Conservation (phyloP, 2,888 invertebrate species). For the Hypsopygia costalis region DNA sequence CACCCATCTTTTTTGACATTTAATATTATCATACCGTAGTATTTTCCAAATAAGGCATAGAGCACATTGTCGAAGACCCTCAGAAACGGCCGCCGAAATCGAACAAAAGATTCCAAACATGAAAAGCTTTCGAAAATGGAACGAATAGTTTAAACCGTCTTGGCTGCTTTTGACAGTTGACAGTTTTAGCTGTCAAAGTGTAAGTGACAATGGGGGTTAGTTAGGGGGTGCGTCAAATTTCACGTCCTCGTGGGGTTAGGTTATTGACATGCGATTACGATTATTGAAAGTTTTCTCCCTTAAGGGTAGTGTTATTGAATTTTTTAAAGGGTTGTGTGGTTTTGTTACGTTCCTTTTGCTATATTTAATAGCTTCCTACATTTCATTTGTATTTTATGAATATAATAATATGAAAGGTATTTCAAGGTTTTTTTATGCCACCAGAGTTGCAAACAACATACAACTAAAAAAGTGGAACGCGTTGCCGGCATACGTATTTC, state of each 20-base stretch:
- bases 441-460: no score
- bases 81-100: conserved; percentile 36
- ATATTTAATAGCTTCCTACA: background rate
- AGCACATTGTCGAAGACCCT: conserved; percentile 26
- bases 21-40: no score
- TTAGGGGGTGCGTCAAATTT: conserved; percentile 70
- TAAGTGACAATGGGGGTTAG: conserved; percentile 65
- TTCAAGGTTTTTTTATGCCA: no score
- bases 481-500: no score
- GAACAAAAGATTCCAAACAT: conserved; percentile 60
- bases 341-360: conserved; percentile 3
- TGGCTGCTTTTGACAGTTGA: conserved; percentile 78
- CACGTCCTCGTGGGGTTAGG: conserved; percentile 42
- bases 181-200: conserved; percentile 72
- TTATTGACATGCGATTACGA: conserved; percentile 71
- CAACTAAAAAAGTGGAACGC: no score
- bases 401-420: no score
- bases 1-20: no score
- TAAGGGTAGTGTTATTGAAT: conserved; percentile 42
- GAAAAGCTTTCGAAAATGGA: conserved; percentile 61
- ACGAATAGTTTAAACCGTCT: conserved; percentile 77
- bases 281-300: conserved; percentile 67
- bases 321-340: conserved; percentile 41
- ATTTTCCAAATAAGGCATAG: conserved; percentile 29
- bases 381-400: background rate